These are phyloP conservation scores for Drosophila mimica DNA, from an alignment of 2,888 invertebrate species.

Conservation along the genomic window DNA sequence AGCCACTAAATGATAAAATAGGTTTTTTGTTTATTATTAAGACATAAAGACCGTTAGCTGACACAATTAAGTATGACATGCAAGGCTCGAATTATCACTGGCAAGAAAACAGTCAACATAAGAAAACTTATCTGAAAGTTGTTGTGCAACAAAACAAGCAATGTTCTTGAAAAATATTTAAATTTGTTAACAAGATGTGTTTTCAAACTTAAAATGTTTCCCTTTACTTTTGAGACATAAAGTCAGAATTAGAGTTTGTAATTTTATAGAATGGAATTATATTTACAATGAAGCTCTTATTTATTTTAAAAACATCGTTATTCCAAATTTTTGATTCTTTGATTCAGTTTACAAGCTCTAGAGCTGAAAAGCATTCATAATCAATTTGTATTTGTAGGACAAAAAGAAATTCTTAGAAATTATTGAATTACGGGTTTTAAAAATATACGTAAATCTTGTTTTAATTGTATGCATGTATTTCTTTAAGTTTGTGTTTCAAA, in stretches of 20 bases:
- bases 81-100: constrained; percentile 84
- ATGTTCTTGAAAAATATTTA: neutral
- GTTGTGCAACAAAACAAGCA: neutral
- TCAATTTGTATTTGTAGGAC: neutral
- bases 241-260: neutral
- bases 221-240: neutral
- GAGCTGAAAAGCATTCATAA: neutral
- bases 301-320: rapidly evolving
- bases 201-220: neutral
- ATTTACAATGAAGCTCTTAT: neutral
- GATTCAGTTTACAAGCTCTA: neutral
- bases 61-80: constrained; percentile 83
- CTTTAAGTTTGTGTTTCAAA: neutral
- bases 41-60: constrained; percentile 68
- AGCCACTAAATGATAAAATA: neutral
- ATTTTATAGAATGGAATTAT: neutral
- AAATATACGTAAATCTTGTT: neutral
- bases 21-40: neutral
- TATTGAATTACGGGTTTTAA: neutral
- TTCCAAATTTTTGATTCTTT: neutral
- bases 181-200: neutral
- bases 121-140: neutral
- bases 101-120: constrained; percentile 44
- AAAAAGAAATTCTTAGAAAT: neutral
- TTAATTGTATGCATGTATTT: neutral